phyloP scores from a whole-genome alignment of 2,113 vertebrate genomes.

The Sylvia atricapilla region DNA sequence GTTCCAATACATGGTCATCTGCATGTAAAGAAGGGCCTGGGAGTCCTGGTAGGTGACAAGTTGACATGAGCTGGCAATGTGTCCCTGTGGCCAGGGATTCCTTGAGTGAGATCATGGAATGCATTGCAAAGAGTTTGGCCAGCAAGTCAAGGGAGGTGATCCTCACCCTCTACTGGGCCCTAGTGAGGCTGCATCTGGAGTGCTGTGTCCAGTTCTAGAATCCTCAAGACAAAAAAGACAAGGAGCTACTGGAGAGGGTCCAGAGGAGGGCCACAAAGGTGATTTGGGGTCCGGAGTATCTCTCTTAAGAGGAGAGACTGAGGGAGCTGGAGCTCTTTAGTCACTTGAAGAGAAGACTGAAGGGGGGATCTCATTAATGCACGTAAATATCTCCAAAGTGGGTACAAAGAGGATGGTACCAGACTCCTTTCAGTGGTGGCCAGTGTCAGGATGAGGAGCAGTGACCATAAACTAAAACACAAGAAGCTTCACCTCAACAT shows the following conservation, averaged over 20 bases:
- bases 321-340: not conserved
- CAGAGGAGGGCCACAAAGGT: not conserved
- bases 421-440: not conserved
- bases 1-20: not conserved
- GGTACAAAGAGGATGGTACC: not conserved
- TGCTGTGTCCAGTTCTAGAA: not conserved
- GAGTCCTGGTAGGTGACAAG: not conserved
- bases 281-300: not conserved
- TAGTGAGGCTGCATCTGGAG: not conserved
- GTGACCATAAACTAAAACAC: not conserved
- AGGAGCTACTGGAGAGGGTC: not conserved
- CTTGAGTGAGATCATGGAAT: not conserved
- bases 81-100: not conserved
- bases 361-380: not conserved
- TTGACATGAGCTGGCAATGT: not conserved
- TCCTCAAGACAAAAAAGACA: not conserved
- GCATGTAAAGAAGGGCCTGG: fast-evolving
- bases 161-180: not conserved
- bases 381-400: fast-evolving
- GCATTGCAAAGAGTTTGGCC: not conserved
- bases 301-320: not conserved
- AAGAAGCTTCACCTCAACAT: not conserved
- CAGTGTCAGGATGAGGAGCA: not conserved
- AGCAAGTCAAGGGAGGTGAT: not conserved
- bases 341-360: not conserved